phyloP scores from a whole-genome alignment of 2,888 invertebrate species.

The Craniophora ligustri region DNA sequence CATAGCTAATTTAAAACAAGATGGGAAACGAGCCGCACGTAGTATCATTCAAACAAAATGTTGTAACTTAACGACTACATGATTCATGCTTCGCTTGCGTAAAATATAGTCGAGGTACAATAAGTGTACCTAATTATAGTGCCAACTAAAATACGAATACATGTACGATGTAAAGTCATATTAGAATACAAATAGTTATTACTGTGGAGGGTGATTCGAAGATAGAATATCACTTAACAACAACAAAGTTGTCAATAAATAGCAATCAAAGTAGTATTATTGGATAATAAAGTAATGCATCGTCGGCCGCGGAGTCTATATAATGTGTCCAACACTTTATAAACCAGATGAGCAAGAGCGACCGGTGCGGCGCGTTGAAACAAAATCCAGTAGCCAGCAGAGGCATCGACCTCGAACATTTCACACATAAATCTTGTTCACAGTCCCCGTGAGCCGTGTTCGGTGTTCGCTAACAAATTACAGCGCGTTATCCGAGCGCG shows the following conservation, averaged over 20 bases:
- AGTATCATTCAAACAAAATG: slow-evolving; percentile 51
- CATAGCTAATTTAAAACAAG: slow-evolving; percentile 36
- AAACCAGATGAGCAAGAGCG: slow-evolving; percentile 56
- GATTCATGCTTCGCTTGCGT: slow-evolving; percentile 69
- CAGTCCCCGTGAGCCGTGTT: slow-evolving; percentile 57
- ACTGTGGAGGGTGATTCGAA: slow-evolving; percentile 1
- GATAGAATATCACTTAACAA: slow-evolving; percentile 20
- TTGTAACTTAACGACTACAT: slow-evolving; percentile 59
- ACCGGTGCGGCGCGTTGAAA: slow-evolving; percentile 43
- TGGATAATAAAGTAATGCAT: slow-evolving; percentile 55
- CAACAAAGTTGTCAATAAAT: slow-evolving; percentile 55
- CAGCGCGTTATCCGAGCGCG: slow-evolving; percentile 72
- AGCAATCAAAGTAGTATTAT: slow-evolving; percentile 61
- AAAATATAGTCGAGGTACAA: slow-evolving; percentile 58
- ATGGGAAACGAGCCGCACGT: slow-evolving; percentile 48
- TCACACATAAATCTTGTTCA: slow-evolving; percentile 82
- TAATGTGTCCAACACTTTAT: slow-evolving; percentile 62
- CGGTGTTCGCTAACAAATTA: slow-evolving; percentile 75
- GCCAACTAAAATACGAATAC: slow-evolving; percentile 45
- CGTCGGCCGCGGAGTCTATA: slow-evolving; percentile 49
- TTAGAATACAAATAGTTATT: slow-evolving; percentile 18
- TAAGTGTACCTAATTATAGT: slow-evolving; percentile 58
- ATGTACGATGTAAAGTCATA: slow-evolving; percentile 16
- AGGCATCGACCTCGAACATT: slow-evolving; percentile 77
- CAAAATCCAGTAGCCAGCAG: slow-evolving; percentile 59